These are phyloP conservation scores for Struthidea cinerea DNA, from an alignment of 2,113 vertebrate species.

Conservation along the genomic window DNA sequence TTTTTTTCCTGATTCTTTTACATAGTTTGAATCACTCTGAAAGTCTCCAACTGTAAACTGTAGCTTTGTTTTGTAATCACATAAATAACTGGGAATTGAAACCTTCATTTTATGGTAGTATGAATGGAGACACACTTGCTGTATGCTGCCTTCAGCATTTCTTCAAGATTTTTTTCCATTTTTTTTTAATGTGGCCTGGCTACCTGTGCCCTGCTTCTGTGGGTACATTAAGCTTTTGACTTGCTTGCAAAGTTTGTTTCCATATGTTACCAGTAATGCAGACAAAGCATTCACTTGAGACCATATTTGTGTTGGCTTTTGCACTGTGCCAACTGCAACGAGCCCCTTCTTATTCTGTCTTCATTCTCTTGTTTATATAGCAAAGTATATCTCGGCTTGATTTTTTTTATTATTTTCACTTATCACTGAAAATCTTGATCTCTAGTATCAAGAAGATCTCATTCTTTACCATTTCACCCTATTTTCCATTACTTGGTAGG, in stretches of 20 bases:
- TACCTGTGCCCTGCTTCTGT: neutral
- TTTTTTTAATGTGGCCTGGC: neutral
- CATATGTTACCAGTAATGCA: neutral
- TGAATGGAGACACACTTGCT: neutral
- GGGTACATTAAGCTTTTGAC: neutral
- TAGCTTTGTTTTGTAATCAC: conserved; percentile 22
- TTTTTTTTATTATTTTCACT: neutral
- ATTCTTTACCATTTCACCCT: neutral
- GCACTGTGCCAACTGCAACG: neutral
- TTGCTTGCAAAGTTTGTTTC: neutral
- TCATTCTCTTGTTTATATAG: neutral
- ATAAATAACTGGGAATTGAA: conserved; percentile 7
- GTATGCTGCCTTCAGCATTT: neutral
- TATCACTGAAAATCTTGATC: neutral
- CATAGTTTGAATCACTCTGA: conserved; percentile 27
- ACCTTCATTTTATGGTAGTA: neutral
- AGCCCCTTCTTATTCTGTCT: neutral
- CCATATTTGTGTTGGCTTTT: neutral
- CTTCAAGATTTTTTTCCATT: neutral
- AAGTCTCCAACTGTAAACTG: conserved; percentile 7
- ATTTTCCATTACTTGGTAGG: neutral
- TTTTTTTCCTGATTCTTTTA: neutral
- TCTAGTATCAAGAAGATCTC: neutral
- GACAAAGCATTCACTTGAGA: neutral
- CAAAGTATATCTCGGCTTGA: neutral